Conservation (phyloP, 2,113 vertebrate genomes). For the Picathartes gymnocephalus region DNA sequence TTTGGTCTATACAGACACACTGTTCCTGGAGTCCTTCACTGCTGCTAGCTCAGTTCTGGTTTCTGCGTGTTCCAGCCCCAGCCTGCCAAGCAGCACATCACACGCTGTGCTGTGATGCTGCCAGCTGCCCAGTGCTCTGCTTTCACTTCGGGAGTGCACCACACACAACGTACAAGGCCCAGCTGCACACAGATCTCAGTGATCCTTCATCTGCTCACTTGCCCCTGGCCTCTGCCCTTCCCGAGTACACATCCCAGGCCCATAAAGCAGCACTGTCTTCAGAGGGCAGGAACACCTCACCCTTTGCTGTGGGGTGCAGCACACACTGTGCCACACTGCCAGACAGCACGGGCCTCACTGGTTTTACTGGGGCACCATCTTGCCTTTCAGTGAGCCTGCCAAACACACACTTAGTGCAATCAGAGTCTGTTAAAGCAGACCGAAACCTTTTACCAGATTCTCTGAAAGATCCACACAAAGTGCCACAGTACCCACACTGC, state of each 20-base stretch:
- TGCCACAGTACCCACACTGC: not conserved
- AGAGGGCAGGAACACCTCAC: not conserved
- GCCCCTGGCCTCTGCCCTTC: not conserved
- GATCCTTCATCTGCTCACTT: not conserved
- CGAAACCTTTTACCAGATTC: not conserved
- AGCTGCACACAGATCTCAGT: not conserved
- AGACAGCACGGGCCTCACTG: not conserved
- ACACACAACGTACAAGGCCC: not conserved
- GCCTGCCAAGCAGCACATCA: not conserved
- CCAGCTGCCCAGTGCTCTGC: not conserved
- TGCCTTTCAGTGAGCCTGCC: not conserved
- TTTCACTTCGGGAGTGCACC: not conserved
- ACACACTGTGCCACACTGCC: fast-evolving
- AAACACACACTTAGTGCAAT: not conserved
- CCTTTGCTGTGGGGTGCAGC: not conserved
- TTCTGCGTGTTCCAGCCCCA: not conserved
- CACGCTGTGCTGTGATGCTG: not conserved
- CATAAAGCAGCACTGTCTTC: not conserved
- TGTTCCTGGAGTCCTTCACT: not conserved
- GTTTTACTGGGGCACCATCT: not conserved
- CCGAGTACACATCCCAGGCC: fast-evolving
- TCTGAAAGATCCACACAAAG: not conserved
- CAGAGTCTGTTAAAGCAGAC: not conserved
- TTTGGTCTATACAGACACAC: not conserved
- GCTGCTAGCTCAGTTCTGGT: not conserved